Percentiles rank a stretch among this genome's conserved stretches.
These are phyloP conservation scores for Suricata suricatta DNA, from an alignment of 2,113 vertebrate genomes.

Conservation along the genomic window DNA sequence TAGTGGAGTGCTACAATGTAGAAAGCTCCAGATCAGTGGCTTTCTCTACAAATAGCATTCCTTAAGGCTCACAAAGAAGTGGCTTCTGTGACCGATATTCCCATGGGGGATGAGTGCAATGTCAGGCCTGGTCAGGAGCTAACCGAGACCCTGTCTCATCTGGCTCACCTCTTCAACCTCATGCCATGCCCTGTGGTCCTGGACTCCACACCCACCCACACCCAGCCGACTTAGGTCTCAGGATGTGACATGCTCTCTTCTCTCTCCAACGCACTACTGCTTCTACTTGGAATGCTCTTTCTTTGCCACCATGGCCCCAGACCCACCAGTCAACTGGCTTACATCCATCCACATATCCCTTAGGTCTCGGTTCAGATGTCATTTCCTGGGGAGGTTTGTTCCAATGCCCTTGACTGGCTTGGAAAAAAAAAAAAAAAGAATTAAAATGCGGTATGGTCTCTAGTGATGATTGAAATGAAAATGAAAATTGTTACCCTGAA, in stretches of 20 bases:
- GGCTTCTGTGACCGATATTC: neutral
- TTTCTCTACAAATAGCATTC: neutral
- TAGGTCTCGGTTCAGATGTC: neutral
- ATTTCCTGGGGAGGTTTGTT: neutral
- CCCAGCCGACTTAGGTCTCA: neutral
- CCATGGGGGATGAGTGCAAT: neutral
- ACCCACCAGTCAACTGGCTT: neutral
- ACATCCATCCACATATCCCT: neutral
- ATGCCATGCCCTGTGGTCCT: neutral
- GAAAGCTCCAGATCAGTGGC: neutral
- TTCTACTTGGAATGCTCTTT: neutral
- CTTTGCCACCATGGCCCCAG: no score
- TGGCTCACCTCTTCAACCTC: neutral
- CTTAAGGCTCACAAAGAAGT: neutral
- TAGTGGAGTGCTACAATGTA: neutral
- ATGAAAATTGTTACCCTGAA: neutral
- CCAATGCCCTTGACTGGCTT: neutral
- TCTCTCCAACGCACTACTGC: neutral
- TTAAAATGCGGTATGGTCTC: neutral
- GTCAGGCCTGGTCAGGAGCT: neutral
- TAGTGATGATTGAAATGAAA: neutral
- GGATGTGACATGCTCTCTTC: neutral
- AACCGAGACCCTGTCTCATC: accelerated
- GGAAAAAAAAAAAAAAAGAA: neutral
- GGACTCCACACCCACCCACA: neutral